Base-by-base conservation (phyloP, 1,140 invertebrate species). In the Heliconius melpomene region DNA sequence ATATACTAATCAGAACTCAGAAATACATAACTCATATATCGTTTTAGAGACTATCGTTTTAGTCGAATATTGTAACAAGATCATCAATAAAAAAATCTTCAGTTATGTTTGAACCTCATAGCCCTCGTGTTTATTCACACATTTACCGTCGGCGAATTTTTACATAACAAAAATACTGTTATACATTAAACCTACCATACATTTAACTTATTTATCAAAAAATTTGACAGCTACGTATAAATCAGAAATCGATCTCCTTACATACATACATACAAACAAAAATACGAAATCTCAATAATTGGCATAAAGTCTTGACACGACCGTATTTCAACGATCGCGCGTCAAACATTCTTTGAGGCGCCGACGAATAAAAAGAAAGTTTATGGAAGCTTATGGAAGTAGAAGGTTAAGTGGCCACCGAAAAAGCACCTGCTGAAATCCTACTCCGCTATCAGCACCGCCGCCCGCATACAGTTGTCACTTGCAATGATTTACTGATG, bases 401-500 rank as follows among this genome's bases (percentile, higher is more conserved):
- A 87, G 88, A 86, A 86, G 84, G 85, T 75, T 83, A 80, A 81
- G 79, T 86, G 86, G 83, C 87, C 79, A 84, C 88, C 87, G 83
- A 89, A 88, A 89, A 86, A 83, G 84, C 88, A 90, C 86, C 84
- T 88, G 89, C 85, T 83, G 83, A 87, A 87, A 88, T 89, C 83
- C 84, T 83, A 87, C 82, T 86, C 72, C 82, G 82, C 86, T 87
- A 88, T 90, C 89, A 77, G 79, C 75, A 78, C 84, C 84, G 81
- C 77, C 73, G 70, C 82, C 78, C 76, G 87, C 86, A 91, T 91
- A 91, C 89, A 91, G 85, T 88, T 88, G 89, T 91, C 90, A 85
- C 83, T 82, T 83, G 50, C 84, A 90, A 91, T 93, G 89, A 92
- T 93, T 91, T 92, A 93, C 83, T 83, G 85, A 89, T 88, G 84